Conservation (phyloP, 1,140 invertebrate genomes). For the Drosophila santomea region DNA sequence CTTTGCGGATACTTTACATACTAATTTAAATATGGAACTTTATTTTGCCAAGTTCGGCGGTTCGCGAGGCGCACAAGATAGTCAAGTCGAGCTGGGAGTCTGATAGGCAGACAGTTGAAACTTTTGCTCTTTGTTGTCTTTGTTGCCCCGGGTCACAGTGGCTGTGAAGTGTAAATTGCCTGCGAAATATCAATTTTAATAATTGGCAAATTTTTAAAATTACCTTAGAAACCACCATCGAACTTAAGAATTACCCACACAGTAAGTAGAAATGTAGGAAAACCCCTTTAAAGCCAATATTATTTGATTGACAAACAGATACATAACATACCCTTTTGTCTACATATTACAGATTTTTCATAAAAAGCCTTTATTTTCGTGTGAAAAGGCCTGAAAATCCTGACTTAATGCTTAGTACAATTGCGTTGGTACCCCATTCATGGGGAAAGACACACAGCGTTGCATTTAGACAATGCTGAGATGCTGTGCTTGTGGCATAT, state of each 20-base stretch:
- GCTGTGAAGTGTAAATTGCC: neutral
- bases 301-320: no score
- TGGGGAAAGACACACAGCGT: neutral
- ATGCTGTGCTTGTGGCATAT: conserved; percentile 19
- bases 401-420: neutral
- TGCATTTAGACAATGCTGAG: conserved; percentile 28
- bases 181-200: conserved; percentile 1
- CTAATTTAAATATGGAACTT: conserved; percentile 64
- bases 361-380: no score
- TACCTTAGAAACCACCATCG: neutral
- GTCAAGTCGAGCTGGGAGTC: conserved; percentile 10
- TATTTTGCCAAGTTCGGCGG: conserved; percentile 17
- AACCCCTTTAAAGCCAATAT: no score
- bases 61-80: neutral
- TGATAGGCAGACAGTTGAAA: conserved; percentile 43
- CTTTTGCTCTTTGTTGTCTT: conserved; percentile 13
- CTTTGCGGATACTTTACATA: conserved; percentile 57
- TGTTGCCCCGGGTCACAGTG: neutral
- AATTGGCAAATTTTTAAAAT: neutral
- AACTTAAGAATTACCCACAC: no score
- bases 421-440: neutral
- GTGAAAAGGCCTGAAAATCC: neutral
- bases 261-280: no score
- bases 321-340: no score
- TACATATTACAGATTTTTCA: no score